phyloP scores from a whole-genome alignment of 2,888 invertebrate genomes.

The Troides helena region DNA sequence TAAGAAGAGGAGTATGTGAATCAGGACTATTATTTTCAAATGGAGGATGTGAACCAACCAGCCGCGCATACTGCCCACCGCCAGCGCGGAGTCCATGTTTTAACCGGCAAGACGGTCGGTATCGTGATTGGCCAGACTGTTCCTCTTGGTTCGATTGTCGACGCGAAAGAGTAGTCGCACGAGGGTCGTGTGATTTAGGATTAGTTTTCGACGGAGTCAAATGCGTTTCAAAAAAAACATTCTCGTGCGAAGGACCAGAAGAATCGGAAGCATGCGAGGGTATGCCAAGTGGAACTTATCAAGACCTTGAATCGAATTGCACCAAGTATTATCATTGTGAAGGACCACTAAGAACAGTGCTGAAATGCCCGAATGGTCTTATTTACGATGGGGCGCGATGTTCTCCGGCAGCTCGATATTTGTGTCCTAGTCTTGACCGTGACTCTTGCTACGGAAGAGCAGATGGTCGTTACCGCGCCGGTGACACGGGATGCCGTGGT shows the following conservation, averaged over 20 bases:
- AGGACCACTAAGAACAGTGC: conserved; percentile 58
- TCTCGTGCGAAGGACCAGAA: conserved; percentile 72
- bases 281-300: conserved; percentile 77
- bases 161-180: conserved; percentile 63
- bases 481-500: conserved; percentile 77
- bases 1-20: conserved; percentile 78
- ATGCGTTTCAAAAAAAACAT: conserved; percentile 63
- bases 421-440: conserved; percentile 71
- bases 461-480: conserved; percentile 78
- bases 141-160: conserved; percentile 74
- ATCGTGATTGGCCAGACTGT: conserved; percentile 74
- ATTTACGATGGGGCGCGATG: conserved; percentile 74
- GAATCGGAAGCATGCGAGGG: conserved; percentile 64
- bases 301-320: conserved; percentile 75
- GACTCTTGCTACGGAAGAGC: conserved; percentile 75
- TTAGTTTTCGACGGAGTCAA: conserved; percentile 74
- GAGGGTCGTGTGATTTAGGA: conserved; percentile 69
- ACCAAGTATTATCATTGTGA: conserved; percentile 76
- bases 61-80: conserved; percentile 66
- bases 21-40: conserved; percentile 74
- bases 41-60: conserved; percentile 72
- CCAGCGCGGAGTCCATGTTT: conserved; percentile 70
- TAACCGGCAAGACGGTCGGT: conserved; percentile 65
- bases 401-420: conserved; percentile 51
- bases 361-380: conserved; percentile 62